phyloP scores from a whole-genome alignment of 1,140 invertebrate species.

The Pseudomyrmex concolor region DNA sequence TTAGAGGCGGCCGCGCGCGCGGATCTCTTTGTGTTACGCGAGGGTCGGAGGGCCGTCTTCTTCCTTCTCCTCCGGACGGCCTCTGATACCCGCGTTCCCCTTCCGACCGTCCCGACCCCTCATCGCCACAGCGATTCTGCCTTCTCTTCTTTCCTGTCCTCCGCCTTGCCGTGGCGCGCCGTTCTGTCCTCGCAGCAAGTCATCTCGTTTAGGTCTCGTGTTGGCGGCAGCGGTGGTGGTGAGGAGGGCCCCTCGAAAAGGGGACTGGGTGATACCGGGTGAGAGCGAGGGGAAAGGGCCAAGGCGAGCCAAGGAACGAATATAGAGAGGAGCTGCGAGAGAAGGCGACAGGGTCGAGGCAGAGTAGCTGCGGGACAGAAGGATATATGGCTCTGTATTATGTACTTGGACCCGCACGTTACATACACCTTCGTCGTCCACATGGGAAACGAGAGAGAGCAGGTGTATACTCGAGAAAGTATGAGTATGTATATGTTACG shows the following conservation, averaged over 20 bases:
- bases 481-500: constrained; percentile 39
- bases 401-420: constrained; percentile 63
- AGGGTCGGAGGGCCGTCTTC: constrained; percentile 73
- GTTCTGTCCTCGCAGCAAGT: constrained; percentile 73
- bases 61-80: constrained; percentile 67
- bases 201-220: constrained; percentile 72
- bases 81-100: constrained; percentile 63
- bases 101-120: constrained; percentile 14
- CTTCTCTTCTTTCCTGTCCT: not conserved
- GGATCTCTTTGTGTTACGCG: constrained; percentile 73
- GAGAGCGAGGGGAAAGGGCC: constrained; percentile 51
- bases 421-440: constrained; percentile 66
- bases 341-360: constrained; percentile 76
- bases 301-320: constrained; percentile 61
- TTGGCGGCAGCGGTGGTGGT: constrained; percentile 48
- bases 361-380: constrained; percentile 76
- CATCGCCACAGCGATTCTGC: constrained; percentile 12
- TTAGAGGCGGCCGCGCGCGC: constrained; percentile 65
- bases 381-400: constrained; percentile 74
- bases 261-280: constrained; percentile 39
- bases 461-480: constrained; percentile 51
- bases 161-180: constrained; percentile 36
- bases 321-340: constrained; percentile 68
- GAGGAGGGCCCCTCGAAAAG: constrained; percentile 39
- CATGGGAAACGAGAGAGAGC: constrained; percentile 35